Evolutionary conservation across 35 echinoderm and acorn worm species (phyloP), one percentile per base, ranked within the genome.

Genomic region (Nesometra sesokonis): DNA sequence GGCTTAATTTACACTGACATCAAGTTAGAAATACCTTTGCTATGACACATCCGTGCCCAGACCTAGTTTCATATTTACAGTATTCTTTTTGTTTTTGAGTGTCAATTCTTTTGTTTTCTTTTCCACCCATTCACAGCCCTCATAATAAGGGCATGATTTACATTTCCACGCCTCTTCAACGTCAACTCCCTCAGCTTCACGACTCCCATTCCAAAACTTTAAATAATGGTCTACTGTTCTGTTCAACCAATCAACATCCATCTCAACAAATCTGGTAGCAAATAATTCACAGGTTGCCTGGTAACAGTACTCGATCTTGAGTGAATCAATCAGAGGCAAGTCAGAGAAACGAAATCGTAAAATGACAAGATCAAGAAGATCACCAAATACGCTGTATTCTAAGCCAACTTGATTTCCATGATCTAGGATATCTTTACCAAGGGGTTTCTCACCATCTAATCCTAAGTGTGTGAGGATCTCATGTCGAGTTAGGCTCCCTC

Each of bases 91-190:
- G 29, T 94, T 94, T 83, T 30, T 85, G 17, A 46, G 77, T 31
- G 88, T 81, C 30, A 85, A 94, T 32, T 91, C 76, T 52, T 91
- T 39, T 30, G 80, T 80, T 86, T 84, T 90, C 77, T 86, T 88
- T 34, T 94, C 31, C 30, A 82, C 86, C 93, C 93, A 94, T 11
- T 87, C 82, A 85, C 93, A 94, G 0, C 23, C 87, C 1, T 90
- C 93, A 77, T 87, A 76, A 52, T 88, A 94, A 13, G 77, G 27
- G 77, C 93, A 94, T 17, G 19, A 80, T 35, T 91, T 81, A 83
- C 93, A 94, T 80, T 94, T 94, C 93, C 93, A 94, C 0, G 89
- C 93, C 29, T 94, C 93, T 30, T 94, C 93, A 7, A 94, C 77
- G 33, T 94, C 93, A 31, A 94, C 93, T 32, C 93, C 93, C 30